phyloP scores from a whole-genome alignment of 2,888 invertebrate genomes.

The Noctua janthina region DNA sequence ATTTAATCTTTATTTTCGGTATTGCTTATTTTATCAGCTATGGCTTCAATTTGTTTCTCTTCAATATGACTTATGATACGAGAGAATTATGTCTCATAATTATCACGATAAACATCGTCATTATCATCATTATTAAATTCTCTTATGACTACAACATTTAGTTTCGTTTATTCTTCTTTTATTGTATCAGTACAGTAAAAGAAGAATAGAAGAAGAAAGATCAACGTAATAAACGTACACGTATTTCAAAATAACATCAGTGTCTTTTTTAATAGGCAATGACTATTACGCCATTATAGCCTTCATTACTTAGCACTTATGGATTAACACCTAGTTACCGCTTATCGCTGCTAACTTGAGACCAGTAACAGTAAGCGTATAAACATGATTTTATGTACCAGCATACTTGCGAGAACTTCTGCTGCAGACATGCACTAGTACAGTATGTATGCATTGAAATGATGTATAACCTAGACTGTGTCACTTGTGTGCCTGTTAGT shows the following conservation, averaged over 20 bases:
- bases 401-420: slow-evolving; percentile 18
- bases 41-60: background rate
- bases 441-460: slow-evolving; percentile 12
- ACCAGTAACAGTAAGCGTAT: slow-evolving; percentile 30
- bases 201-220: too few relatives aligned
- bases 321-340: background rate
- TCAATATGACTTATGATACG: background rate
- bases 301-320: too few relatives aligned
- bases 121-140: background rate
- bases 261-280: too few relatives aligned
- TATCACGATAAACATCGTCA: background rate
- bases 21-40: background rate
- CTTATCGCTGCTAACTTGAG: slow-evolving; percentile 27
- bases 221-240: too few relatives aligned
- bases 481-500: background rate
- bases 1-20: background rate
- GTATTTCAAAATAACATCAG: too few relatives aligned
- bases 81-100: background rate
- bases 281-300: background rate
- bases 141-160: background rate
- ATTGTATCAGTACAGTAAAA: too few relatives aligned
- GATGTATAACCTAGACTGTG: background rate
- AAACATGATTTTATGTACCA: slow-evolving; percentile 30
- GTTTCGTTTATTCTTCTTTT: background rate
- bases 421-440: background rate